These are phyloP conservation scores for Cochlearius cochlearius DNA, from an alignment of 2,113 vertebrate species.

Conservation along the genomic window DNA sequence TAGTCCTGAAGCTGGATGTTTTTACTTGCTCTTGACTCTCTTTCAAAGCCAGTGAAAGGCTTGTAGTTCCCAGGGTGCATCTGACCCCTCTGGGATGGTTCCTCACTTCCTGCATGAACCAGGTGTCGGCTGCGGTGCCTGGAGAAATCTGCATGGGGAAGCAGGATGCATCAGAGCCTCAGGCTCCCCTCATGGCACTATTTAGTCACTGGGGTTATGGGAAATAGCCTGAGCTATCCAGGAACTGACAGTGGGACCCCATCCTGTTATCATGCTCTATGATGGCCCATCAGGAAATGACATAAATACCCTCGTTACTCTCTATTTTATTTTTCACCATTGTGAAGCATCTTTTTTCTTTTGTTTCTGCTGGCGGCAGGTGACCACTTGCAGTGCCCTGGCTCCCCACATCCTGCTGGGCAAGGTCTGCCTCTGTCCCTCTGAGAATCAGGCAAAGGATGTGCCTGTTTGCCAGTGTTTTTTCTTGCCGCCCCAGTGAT, in stretches of 20 bases:
- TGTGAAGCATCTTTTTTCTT: slow-evolving; percentile 52
- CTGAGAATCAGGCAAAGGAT: slow-evolving; percentile 40
- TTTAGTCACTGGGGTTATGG: slow-evolving; percentile 59
- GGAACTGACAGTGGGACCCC: slow-evolving; percentile 67
- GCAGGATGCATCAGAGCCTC: slow-evolving; percentile 47
- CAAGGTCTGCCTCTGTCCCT: slow-evolving; percentile 1
- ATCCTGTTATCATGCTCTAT: slow-evolving; percentile 71
- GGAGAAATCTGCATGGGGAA: slow-evolving; percentile 35
- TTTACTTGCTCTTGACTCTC: background rate
- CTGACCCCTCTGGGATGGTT: background rate
- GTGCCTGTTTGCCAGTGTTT: slow-evolving; percentile 19
- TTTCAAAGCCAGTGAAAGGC: background rate
- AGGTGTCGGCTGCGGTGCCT: slow-evolving; percentile 25
- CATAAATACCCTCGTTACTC: slow-evolving; percentile 17
- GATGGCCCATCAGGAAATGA: slow-evolving; percentile 68
- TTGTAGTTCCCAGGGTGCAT: background rate
- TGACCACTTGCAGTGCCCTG: background rate
- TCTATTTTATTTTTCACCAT: slow-evolving; percentile 44
- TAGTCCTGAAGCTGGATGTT: background rate
- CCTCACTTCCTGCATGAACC: slow-evolving; percentile 43
- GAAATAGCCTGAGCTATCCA: slow-evolving; percentile 59
- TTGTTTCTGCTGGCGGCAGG: slow-evolving; percentile 14
- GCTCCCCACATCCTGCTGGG: slow-evolving; percentile 56
- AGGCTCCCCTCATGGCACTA: background rate
- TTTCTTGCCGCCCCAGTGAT: slow-evolving; percentile 44